These are phyloP conservation scores for Andrena hattorfiana DNA, from an alignment of 2,888 invertebrate genomes.

Conservation along the genomic window DNA sequence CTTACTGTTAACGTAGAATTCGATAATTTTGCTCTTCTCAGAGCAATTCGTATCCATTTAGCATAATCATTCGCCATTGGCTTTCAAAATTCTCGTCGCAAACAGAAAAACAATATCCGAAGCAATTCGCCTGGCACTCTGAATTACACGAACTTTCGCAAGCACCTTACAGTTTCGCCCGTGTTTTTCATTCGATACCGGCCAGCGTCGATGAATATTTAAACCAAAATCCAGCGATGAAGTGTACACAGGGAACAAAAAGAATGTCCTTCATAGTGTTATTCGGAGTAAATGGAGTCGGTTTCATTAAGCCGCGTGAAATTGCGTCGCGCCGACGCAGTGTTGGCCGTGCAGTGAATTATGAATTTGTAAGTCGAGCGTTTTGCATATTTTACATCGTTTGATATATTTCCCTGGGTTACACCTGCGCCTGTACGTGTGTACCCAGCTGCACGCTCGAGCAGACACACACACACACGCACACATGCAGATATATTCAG, in stretches of 20 bases:
- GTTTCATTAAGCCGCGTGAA: conserved; percentile 31
- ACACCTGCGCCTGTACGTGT: neutral
- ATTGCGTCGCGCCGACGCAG: conserved; percentile 30
- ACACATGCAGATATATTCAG: neutral
- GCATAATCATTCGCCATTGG: neutral
- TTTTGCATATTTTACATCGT: conserved; percentile 44
- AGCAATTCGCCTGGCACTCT: too few species aligned
- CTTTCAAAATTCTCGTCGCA: neutral
- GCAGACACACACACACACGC: too few species aligned
- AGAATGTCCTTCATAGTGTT: conserved; percentile 2
- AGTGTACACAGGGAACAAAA: neutral
- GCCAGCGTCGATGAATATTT: conserved; percentile 20
- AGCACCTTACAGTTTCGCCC: neutral
- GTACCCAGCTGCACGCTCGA: neutral
- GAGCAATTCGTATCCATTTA: too few species aligned
- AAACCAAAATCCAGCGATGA: neutral
- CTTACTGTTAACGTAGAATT: too few species aligned
- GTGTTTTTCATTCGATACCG: neutral
- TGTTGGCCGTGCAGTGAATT: conserved; percentile 22
- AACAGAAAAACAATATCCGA: neutral
- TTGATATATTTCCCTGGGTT: conserved; percentile 27
- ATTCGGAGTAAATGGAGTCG: conserved; percentile 17
- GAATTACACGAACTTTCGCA: neutral
- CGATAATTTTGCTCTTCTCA: too few species aligned
- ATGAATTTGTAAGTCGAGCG: conserved; percentile 37